phyloP scores from a whole-genome alignment of 2,113 vertebrate genomes.

The Trogon surrucura region DNA sequence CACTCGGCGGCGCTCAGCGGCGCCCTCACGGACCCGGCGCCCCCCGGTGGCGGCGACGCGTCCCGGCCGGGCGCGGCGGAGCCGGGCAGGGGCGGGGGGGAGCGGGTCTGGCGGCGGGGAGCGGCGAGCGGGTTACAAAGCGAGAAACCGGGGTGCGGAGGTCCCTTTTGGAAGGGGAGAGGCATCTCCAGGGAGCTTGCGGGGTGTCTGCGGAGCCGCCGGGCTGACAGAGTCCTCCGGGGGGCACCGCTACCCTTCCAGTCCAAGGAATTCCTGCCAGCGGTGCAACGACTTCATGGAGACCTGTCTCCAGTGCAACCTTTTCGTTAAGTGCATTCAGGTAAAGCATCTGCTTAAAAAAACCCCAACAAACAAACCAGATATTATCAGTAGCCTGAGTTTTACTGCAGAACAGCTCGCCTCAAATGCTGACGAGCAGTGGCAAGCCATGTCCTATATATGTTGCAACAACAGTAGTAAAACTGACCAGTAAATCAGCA shows the following conservation, averaged over 20 bases:
- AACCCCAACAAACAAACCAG: background rate
- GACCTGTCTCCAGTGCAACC: background rate
- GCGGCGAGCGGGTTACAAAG: too few species aligned
- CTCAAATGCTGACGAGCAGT: background rate
- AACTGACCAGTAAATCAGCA: conserved; percentile 18
- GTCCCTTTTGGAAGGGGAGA: background rate
- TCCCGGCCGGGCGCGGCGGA: background rate
- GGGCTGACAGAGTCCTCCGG: background rate
- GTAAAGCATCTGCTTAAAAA: background rate
- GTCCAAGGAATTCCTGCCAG: background rate
- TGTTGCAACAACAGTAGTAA: background rate
- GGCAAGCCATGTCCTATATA: background rate
- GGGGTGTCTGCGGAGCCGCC: fast-evolving
- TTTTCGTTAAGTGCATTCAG: background rate
- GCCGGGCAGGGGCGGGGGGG: background rate
- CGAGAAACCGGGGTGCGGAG: too few species aligned
- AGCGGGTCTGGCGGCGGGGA: too few species aligned
- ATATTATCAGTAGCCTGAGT: background rate
- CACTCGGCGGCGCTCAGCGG: background rate
- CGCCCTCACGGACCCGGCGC: background rate
- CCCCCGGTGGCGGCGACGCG: background rate
- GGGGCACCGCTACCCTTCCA: background rate
- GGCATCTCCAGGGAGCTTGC: background rate
- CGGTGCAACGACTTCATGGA: background rate
- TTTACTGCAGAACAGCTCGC: background rate